Evolutionary conservation across 2,888 invertebrate species (phyloP).

Genomic region (Tupiocoris notatus): DNA sequence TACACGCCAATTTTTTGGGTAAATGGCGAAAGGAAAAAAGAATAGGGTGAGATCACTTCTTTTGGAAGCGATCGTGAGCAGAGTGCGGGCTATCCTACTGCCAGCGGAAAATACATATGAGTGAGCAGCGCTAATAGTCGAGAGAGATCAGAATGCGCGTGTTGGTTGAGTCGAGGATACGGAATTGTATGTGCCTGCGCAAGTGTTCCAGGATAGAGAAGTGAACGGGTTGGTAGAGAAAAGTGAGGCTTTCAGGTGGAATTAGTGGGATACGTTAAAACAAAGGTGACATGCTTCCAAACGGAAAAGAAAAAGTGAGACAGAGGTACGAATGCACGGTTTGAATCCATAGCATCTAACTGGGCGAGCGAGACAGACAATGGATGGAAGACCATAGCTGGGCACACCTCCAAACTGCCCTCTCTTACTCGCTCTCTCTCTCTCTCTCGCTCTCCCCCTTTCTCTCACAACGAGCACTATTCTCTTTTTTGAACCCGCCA

Average conservation of each 20-base stretch:
- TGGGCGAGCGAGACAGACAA: neutral
- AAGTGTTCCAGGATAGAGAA: neutral
- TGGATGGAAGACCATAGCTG: neutral
- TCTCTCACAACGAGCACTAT: too few relatives aligned
- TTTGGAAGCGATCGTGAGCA: neutral
- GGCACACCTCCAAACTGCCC: slow-evolving; percentile 9
- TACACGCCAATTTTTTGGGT: too few relatives aligned
- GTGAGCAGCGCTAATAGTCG: neutral
- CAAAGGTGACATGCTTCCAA: slow-evolving; percentile 1
- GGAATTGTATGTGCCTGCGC: neutral
- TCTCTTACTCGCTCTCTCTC: neutral
- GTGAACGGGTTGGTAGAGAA: neutral
- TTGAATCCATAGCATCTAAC: neutral
- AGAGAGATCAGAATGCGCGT: neutral
- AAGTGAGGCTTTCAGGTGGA: neutral
- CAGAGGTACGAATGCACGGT: too few relatives aligned
- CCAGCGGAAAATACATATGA: neutral
- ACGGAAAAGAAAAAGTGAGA: neutral
- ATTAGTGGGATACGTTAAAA: neutral
- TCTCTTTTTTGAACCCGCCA: neutral
- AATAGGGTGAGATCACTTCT: too few relatives aligned
- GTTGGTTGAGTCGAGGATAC: neutral
- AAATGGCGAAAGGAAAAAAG: too few relatives aligned
- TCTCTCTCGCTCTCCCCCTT: too few relatives aligned
- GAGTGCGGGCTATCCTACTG: neutral